phyloP scores from a whole-genome alignment of 2,113 vertebrate genomes.

The Semnornis frantzii region DNA sequence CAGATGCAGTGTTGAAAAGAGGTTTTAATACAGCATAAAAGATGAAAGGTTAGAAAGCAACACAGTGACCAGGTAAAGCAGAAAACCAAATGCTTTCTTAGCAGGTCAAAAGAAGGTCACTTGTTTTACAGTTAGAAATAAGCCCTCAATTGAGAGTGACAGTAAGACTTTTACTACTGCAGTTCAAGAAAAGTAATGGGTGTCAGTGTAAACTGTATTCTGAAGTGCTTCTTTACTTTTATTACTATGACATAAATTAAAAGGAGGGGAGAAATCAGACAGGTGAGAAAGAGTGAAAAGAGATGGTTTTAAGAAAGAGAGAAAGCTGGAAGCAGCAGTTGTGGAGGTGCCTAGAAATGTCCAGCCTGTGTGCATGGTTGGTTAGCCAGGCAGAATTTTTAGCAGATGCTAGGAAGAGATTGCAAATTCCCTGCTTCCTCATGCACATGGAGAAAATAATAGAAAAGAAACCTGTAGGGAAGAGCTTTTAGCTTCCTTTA shows the following conservation, averaged over 20 bases:
- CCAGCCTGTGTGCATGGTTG: neutral
- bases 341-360: neutral
- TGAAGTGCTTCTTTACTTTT: neutral
- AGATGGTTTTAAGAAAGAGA: neutral
- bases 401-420: neutral
- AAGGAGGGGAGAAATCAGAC: neutral
- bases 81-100: conserved; percentile 26
- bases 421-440: neutral
- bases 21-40: neutral
- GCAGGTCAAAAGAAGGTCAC: conserved; percentile 26
- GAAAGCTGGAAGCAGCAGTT: neutral
- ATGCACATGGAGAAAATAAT: neutral
- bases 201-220: neutral
- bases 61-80: neutral
- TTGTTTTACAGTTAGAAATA: conserved; percentile 8
- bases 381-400: neutral
- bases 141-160: conserved; percentile 22
- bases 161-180: neutral
- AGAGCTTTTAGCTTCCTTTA: neutral
- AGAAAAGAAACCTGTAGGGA: neutral
- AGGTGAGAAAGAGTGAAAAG: neutral
- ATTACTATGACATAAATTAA: neutral
- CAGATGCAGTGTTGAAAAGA: neutral
- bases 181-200: neutral
- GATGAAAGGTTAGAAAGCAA: neutral